Conservation (phyloP, 2,113 vertebrate genomes). For the Aspiorhynchus laticeps region DNA sequence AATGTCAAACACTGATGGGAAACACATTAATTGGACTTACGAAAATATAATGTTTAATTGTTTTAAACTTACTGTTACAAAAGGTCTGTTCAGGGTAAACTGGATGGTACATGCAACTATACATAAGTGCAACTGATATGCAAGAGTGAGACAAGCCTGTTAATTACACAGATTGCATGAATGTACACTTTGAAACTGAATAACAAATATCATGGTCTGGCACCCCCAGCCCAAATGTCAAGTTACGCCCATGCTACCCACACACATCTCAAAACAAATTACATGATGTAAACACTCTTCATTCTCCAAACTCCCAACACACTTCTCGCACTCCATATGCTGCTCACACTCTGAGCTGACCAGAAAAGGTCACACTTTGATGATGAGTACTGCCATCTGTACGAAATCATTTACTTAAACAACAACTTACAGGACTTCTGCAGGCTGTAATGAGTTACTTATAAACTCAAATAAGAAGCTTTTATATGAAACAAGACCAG, state of each 20-base stretch:
- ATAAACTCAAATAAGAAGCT: neutral
- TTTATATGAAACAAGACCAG: constrained; percentile 20
- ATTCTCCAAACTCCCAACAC: neutral
- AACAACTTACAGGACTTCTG: neutral
- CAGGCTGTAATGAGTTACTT: neutral
- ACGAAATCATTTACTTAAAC: constrained; percentile 2
- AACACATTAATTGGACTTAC: neutral
- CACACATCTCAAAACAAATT: neutral
- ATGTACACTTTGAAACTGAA: neutral
- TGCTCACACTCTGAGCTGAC: neutral
- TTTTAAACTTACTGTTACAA: neutral
- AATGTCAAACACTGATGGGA: neutral
- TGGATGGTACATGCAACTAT: neutral
- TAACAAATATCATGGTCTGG: neutral
- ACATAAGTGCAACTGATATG: neutral
- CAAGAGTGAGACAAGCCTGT: neutral
- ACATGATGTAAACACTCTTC: neutral
- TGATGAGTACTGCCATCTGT: neutral
- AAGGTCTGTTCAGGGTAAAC: neutral
- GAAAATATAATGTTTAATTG: neutral
- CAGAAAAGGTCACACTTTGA: neutral
- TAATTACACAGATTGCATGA: neutral
- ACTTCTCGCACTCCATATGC: constrained; percentile 9
- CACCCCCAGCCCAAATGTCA: too few species aligned
- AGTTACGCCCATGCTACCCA: too few species aligned